These are phyloP conservation scores for Neuroterus valhalla DNA, from an alignment of 1,140 invertebrate species.

Conservation along the genomic window DNA sequence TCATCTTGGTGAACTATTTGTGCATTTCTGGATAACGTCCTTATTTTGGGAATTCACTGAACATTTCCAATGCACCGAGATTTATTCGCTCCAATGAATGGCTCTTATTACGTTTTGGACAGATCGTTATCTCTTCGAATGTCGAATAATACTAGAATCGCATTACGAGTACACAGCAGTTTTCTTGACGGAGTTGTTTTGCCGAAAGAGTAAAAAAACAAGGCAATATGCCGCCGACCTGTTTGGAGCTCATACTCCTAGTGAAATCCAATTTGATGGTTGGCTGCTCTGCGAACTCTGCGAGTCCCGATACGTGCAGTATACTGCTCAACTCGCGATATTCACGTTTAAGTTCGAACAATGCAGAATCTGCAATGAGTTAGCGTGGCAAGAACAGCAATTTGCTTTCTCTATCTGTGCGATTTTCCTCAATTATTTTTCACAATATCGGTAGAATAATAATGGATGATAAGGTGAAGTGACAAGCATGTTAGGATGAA, in stretches of 20 bases:
- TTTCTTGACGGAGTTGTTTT: conserved; percentile 30
- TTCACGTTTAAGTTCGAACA: conserved; percentile 37
- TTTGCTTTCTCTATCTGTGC: conserved; percentile 35
- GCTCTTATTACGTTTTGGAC: conserved; percentile 12
- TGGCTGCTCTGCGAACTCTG: conserved; percentile 47
- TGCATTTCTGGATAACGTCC: not conserved
- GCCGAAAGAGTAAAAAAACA: not conserved
- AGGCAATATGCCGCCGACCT: conserved; percentile 32
- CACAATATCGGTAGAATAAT: not conserved
- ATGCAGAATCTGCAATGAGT: conserved; percentile 31
- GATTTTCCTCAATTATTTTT: conserved; percentile 32
- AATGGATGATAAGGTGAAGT: too few relatives aligned
- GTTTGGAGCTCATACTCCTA: conserved; percentile 40
- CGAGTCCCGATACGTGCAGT: conserved; percentile 46
- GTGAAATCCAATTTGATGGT: conserved; percentile 63
- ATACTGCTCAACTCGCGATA: conserved; percentile 35
- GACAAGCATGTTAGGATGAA: not conserved
- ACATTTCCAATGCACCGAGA: not conserved
- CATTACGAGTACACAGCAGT: conserved; percentile 32
- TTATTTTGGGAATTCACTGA: not conserved
- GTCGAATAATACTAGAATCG: not conserved
- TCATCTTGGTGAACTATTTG: too few relatives aligned
- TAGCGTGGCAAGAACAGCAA: not conserved
- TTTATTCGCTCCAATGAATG: conserved; percentile 18
- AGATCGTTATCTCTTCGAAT: conserved; percentile 18